Conservation (phyloP, 2,797 vertebrate genomes). For the Sandelia bainsii region DNA sequence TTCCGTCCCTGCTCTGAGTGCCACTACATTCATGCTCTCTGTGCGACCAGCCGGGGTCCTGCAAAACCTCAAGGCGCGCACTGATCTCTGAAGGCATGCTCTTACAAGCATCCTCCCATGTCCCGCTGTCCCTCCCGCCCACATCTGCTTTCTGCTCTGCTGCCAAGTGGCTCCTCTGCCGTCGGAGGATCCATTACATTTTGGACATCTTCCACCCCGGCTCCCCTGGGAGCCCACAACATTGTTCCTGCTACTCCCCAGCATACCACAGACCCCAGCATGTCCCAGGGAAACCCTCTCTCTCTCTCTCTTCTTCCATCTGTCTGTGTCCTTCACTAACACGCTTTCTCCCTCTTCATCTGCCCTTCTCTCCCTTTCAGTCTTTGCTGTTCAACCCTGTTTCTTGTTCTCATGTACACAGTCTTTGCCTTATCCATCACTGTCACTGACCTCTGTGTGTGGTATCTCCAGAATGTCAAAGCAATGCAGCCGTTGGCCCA, state of each 20-base stretch:
- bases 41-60: conserved; percentile 36
- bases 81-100: conserved; percentile 50
- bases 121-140: conserved; percentile 43
- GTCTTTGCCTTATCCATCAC: conserved; percentile 55
- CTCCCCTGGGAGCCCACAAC: conserved; percentile 67
- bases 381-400: not conserved
- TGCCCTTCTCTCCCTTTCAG: conserved; percentile 16
- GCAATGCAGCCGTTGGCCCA: conserved; percentile 37
- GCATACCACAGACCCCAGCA: conserved; percentile 70
- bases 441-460: conserved; percentile 50
- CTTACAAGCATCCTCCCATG: conserved; percentile 55
- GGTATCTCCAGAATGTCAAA: conserved; percentile 60
- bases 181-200: conserved; percentile 71
- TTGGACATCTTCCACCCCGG: conserved; percentile 66
- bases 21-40: conserved; percentile 32
- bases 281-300: conserved; percentile 62
- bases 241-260: conserved; percentile 64
- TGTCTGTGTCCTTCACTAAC: conserved; percentile 68
- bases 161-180: conserved; percentile 57
- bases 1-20: conserved; percentile 10
- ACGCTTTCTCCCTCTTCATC: conserved; percentile 43
- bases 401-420: conserved; percentile 38
- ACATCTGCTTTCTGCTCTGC: conserved; percentile 64
- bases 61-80: conserved; percentile 57
- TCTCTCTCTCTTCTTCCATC: conserved; percentile 57